A percentile compares a stretch with the other conserved stretches of the same genome.
Evolutionary conservation across 92 coral and sea anemone genomes (phyloP).

Genomic region (Epizoanthus illoricatus): DNA sequence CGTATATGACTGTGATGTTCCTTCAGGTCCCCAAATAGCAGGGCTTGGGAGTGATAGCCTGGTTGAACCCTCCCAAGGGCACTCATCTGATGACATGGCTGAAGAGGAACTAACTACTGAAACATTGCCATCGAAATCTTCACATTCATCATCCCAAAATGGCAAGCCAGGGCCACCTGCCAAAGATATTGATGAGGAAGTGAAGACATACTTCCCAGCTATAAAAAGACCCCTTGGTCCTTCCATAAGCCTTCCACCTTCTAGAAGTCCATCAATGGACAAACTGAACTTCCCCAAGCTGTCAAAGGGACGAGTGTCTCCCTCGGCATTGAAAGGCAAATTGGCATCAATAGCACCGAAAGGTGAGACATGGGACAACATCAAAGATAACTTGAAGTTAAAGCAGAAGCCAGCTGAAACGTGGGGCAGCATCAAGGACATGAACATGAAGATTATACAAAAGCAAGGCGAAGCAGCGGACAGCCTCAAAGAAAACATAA

Average conservation of each 20-base stretch:
- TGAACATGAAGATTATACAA: not conserved
- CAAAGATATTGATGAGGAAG: not conserved
- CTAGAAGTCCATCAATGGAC: constrained; percentile 26
- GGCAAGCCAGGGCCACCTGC: not conserved
- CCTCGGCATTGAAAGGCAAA: constrained; percentile 17
- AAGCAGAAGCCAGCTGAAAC: constrained; percentile 7
- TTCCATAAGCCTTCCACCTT: constrained; percentile 15
- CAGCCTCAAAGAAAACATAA: constrained; percentile 11
- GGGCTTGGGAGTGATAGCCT: constrained; percentile 63
- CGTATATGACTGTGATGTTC: not conserved
- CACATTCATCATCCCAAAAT: not conserved
- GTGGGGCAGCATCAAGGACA: constrained; percentile 2
- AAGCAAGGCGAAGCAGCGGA: constrained; percentile 13
- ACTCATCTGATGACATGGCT: constrained; percentile 45
- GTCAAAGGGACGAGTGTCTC: constrained; percentile 29
- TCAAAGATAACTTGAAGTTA: constrained; percentile 18
- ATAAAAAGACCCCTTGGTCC: not conserved
- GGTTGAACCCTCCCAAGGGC: constrained; percentile 33
- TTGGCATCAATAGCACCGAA: constrained; percentile 9
- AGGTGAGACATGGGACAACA: constrained; percentile 21
- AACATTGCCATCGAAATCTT: not conserved
- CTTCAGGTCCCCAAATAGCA: constrained; percentile 52
- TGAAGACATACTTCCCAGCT: not conserved
- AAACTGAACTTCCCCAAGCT: constrained; percentile 16
- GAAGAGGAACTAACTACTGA: not conserved